phyloP scores from a whole-genome alignment of 2,113 vertebrate genomes.

The Apistogramma diplotaenia region DNA sequence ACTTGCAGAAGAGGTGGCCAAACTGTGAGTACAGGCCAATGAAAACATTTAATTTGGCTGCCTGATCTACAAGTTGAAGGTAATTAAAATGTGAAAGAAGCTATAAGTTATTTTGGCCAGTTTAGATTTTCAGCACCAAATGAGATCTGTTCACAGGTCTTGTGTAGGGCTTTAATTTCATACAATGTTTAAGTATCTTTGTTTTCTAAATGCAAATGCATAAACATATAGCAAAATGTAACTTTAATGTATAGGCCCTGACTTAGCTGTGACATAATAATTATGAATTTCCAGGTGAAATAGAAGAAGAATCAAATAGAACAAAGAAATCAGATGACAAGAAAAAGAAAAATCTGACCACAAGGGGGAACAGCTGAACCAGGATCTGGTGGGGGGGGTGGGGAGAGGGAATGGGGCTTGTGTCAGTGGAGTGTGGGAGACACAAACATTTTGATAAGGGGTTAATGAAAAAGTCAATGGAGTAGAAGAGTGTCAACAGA shows the following conservation, averaged over 20 bases:
- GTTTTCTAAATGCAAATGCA: not conserved
- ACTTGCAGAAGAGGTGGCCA: not conserved
- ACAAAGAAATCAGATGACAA: not conserved
- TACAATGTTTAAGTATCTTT: not conserved
- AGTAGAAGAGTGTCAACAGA: slow-evolving; percentile 66
- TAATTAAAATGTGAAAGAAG: slow-evolving; percentile 48
- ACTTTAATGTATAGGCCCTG: too few relatives aligned
- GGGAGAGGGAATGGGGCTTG: not conserved
- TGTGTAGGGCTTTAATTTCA: not conserved
- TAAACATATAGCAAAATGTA: too few relatives aligned
- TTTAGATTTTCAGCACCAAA: slow-evolving; percentile 43
- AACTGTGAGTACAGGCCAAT: slow-evolving; percentile 30
- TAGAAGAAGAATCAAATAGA: not conserved
- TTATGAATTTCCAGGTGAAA: not conserved
- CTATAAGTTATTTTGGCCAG: slow-evolving; percentile 31
- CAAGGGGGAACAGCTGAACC: slow-evolving; percentile 66
- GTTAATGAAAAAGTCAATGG: slow-evolving; percentile 74
- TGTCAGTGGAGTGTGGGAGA: slow-evolving; percentile 65
- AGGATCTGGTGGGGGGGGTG: not conserved
- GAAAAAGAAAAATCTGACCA: slow-evolving; percentile 34
- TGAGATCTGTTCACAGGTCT: slow-evolving; percentile 22
- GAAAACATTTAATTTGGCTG: slow-evolving; percentile 55
- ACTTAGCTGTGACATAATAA: not conserved
- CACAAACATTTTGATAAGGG: slow-evolving; percentile 72
- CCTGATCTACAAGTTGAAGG: slow-evolving; percentile 4